A percentile compares a stretch with the other conserved stretches of the same genome.
Conservation (phyloP, 1,140 invertebrate genomes). For the Cheumatopsyche charites region DNA sequence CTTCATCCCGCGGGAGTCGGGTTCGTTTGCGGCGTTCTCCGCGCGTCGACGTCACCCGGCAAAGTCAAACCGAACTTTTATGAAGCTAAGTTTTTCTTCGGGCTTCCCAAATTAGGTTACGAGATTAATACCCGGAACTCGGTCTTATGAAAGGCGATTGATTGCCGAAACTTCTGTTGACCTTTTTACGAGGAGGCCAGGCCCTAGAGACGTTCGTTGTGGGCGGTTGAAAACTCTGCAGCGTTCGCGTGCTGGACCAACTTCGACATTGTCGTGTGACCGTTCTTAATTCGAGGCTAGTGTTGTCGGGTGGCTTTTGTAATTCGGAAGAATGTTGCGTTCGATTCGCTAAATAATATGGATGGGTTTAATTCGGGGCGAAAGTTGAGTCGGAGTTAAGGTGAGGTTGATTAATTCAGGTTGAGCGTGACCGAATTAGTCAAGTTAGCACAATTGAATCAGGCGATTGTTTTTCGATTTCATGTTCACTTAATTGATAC, state of each 20-base stretch:
- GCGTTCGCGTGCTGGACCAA: background rate
- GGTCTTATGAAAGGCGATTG: conserved; percentile 46
- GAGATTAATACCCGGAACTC: conserved; percentile 36
- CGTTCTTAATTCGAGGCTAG: background rate
- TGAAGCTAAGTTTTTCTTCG: conserved; percentile 22
- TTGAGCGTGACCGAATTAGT: background rate
- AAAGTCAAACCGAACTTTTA: conserved; percentile 11
- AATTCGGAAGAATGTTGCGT: conserved; percentile 5
- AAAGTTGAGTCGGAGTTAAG: background rate
- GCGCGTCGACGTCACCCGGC: background rate
- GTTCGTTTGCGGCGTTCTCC: too few species aligned
- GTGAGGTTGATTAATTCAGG: background rate
- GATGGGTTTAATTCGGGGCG: background rate
- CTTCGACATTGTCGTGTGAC: background rate
- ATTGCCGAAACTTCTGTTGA: conserved; percentile 38
- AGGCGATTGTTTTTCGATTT: too few species aligned
- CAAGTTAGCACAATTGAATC: too few species aligned
- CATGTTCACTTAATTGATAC: too few species aligned
- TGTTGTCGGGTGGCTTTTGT: background rate
- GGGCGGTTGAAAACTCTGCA: background rate
- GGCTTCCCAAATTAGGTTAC: conserved; percentile 44
- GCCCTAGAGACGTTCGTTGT: background rate
- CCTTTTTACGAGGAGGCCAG: conserved; percentile 22
- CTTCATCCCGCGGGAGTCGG: background rate
- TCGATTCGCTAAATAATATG: conserved; percentile 3